Evolutionary conservation across 2,113 vertebrate genomes (phyloP), one percentile per base, ranked within the genome.

Genomic region (Misgurnus mizolepis): DNA sequence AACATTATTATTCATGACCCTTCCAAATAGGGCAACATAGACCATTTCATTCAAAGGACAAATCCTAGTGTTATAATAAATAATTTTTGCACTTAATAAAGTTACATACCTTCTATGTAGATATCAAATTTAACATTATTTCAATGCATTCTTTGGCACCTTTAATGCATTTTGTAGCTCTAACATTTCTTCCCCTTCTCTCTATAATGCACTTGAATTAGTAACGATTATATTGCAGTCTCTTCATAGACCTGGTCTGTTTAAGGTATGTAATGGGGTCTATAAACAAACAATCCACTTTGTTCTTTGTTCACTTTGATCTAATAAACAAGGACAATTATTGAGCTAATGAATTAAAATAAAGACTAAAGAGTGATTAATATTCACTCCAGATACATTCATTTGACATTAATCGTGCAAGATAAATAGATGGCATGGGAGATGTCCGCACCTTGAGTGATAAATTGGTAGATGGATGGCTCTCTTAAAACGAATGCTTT

Each of bases 311-410:
- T 89, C 88, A 89, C 88, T 90, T 92, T 90, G 86, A 81, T 86
- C 64, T 76, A 87, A 82, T 91, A 93, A 93, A 93, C 92, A 93
- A 93, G 91, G 91, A 89, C 91, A 93, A 93, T 93, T 92, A 91
- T 86, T 75, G 82, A 83, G 88, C 87, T 93, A 93, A 93, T 93
- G 88, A 93, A 88, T 90, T 86, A 85, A 90, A 87, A 84, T 86
- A 86, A 82, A 62, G 8, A 79, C 82, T 78, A 78, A 78, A 85
- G 88, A 91, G 88, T 93, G 91, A 93, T 93, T 93, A 89, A 93
- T 92, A 89, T 81, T 89, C 88, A 87, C 87, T 86, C 86, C 85
- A 83, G 89, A 84, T 85, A 85, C 89, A 92, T 91, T 91, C 91
- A 93, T 92, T 89, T 91, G 88, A 90, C 92, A 92, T 91, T 92